Conservation (phyloP, 2,113 vertebrate genomes). For the Phylloscopus whistleri region DNA sequence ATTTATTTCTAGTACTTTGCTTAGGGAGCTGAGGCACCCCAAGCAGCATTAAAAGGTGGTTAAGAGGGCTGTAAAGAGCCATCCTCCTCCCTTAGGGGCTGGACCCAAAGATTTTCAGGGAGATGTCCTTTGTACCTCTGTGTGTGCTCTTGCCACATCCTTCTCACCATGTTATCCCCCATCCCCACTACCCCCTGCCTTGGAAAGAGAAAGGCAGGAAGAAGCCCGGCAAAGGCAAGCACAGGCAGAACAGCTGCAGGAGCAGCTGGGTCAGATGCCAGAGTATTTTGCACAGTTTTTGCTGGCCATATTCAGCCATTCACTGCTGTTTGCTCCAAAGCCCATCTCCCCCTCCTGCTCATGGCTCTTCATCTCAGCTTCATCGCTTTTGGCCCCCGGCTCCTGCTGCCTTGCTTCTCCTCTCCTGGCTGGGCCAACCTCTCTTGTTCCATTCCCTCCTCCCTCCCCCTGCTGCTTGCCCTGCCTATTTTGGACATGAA, state of each 20-base stretch:
- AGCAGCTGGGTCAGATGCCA: neutral
- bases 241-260: neutral
- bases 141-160: neutral
- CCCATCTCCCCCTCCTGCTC: neutral
- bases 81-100: neutral
- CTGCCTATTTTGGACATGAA: neutral
- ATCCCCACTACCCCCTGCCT: neutral
- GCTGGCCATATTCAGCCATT: neutral
- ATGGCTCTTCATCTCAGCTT: neutral
- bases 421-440: neutral
- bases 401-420: neutral
- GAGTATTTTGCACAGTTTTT: neutral
- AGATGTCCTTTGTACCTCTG: neutral
- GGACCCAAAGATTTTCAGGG: neutral
- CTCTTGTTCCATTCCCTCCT: neutral
- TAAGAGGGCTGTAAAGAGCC: neutral
- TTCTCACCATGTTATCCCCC: neutral
- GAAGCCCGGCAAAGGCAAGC: fast-evolving
- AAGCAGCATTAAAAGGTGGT: neutral
- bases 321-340: neutral
- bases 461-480: neutral
- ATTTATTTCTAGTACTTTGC: neutral
- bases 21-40: neutral
- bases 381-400: fast-evolving
- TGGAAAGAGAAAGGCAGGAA: neutral